Base-by-base conservation (phyloP, 2,797 vertebrate species). In the Arnoldichthys spilopterus region DNA sequence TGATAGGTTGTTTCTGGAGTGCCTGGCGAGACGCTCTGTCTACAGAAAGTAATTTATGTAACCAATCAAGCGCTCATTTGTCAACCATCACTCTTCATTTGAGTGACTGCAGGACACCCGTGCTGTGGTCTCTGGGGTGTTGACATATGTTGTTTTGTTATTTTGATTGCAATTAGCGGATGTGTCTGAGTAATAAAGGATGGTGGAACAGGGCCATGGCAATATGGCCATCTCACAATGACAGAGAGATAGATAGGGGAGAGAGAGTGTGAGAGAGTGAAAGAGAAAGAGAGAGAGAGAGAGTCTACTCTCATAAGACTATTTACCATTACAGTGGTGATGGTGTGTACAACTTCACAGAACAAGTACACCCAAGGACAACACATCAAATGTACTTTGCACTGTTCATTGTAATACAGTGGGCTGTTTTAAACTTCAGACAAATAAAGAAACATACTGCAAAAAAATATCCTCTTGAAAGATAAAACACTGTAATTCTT, bases 1-100 rank as follows among this genome's bases (percentile, higher is more conserved):
- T 85, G 83, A 70, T 83, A 73, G 72, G 74, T 56, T 78, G 83
- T 82, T 76, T 77, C 79, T 62, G 22, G 77, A 81, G 82, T 78
- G 80, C 77, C 83, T 87, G 81, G 85, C 87, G 85, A 80, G 77
- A 84, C 80, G 79, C 78, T 81, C 84, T 30, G 79, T 79, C 77
- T 82, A 82, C 74, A 78, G 82, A 83, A 87, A 86, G 82, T 91
- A 88, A 92, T 92, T 91, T 91, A 92, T 91, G 88, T 86, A 89
- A 83, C 85, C 91, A 91, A 91, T 92, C 88, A 88, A 86, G 80
- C 83, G 82, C 87, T 93, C 89, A 90, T 92, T 92, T 92, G 91
- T 92, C 90, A 91, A 90, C 88, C 88, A 91, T 93, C 91, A 91
- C 91, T 92, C 91, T 90, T 89, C 87, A 90, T 92, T 89, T 90